Base-by-base conservation (phyloP, 2,113 vertebrate genomes). In the Mormoops blainvillei region DNA sequence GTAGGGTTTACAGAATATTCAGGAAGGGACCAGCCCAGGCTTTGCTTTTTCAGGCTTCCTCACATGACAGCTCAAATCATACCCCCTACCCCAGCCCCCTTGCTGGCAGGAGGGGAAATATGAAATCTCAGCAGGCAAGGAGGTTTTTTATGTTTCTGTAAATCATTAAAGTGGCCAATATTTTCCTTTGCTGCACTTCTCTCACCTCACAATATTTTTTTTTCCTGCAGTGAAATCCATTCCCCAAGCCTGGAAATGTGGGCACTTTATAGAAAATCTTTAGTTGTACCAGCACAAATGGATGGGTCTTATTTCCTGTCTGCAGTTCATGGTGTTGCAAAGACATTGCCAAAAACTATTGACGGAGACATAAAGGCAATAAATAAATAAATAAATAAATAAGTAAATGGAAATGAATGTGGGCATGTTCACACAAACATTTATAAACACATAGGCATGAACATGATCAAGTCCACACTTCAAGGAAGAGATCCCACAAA, bases 231-330 rank as follows among this genome's bases (percentile, higher is more conserved):
- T 91, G 98, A 98, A 98, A 99, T 98, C 98, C 97, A 98, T 98
- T 98, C 98, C 97, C 96, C 98, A 77, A 97, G 94, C 91, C 98
- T 98, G 98, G 98, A 98, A 98, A 98, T 70, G 97, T 77, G 97
- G 98, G 97, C 97, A 97, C 98, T 98, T 98, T 98, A 98, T 98
- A 98, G 98, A 98, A 98, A 99, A 98, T 98, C 98, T 98, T 98
- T 98, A 98, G 96, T 96, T 97, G 98, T 78, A 73, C 96, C 61
- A 83, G 98, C 98, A 96, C 98, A 98, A 98, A 98, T 98, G 98
- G 98, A 98, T 98, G 97, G 97, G 97, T 98, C 98, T 98, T 97
- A 98, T 98, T 98, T 98, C 98, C 98, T 98, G 98, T 94, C 98
- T 68, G 65, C 98, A 98, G 98, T 96, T 96, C 24, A 91, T 96